A percentile compares a stretch with the other conserved stretches of the same genome.
These are phyloP conservation scores for Colinus virginianus DNA, from an alignment of 2,113 vertebrate species.

Conservation along the genomic window DNA sequence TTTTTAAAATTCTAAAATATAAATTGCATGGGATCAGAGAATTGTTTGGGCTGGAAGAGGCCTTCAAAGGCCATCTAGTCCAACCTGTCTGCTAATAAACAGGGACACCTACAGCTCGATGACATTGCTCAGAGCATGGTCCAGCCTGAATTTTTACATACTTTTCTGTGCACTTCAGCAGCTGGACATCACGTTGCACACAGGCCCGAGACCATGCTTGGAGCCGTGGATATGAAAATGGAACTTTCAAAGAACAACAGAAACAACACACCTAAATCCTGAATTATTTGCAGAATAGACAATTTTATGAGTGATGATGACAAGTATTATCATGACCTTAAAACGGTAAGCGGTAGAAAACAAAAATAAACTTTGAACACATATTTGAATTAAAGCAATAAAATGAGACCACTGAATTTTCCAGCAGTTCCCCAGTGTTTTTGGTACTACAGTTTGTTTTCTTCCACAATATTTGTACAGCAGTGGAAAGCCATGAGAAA, in stretches of 20 bases:
- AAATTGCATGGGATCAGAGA: not conserved
- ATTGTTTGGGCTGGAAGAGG: too few relatives aligned
- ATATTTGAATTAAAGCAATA: not conserved
- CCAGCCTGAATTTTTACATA: too few relatives aligned
- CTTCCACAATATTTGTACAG: not conserved
- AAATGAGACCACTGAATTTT: not conserved
- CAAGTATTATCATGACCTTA: not conserved
- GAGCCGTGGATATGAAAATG: not conserved
- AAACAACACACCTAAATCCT: not conserved
- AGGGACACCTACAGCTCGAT: too few relatives aligned
- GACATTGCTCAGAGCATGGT: too few relatives aligned
- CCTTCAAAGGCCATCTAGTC: too few relatives aligned
- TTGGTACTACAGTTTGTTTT: not conserved
- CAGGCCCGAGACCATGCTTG: not conserved
- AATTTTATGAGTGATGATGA: not conserved
- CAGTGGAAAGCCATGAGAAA: not conserved
- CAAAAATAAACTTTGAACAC: not conserved
- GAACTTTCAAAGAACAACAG: not conserved
- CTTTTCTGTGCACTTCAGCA: not conserved
- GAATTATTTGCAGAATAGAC: not conserved
- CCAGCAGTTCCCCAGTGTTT: not conserved
- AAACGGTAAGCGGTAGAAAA: not conserved
- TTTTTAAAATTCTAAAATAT: not conserved
- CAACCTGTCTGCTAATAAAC: too few relatives aligned
- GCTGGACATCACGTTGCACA: not conserved